Base-by-base conservation (phyloP, 2,888 invertebrate species). In the Parnassius apollo region DNA sequence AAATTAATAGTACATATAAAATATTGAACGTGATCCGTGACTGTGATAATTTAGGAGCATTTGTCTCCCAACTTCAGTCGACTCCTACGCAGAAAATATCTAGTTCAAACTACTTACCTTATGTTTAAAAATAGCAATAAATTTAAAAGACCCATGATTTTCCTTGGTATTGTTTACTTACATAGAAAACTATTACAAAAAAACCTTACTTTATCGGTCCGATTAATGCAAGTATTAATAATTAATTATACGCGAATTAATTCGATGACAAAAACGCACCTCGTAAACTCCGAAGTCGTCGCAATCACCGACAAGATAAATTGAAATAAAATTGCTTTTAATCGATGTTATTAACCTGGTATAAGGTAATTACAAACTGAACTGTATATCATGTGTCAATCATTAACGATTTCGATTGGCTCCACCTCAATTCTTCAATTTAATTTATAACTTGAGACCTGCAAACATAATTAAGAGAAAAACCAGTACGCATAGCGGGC, bases 341-440 rank as follows among this genome's bases (percentile, higher is more conserved):
- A 64, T 64, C 59, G 63, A 42, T 52, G 59, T 52, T 42, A 59
- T 64, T 64, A 59, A 59, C 56, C 51, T 13, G 52, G 45, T 59
- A 46, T 64, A 18, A 51, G 51, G 48, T 48, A 42, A 56, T 64
- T 51, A 59, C 48, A 46, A n/a, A 51, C 18, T 42, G 50, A 52
- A 55, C 44, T 9, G 48, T 25, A 44, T 49, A 9, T 13, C 53
- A 35, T 51, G 51, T 63, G 55, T 44, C 59, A 46, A 59, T 63
- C 25, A 44, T 53, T 45, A 52, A 50, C 49, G 10, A 55, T 50
- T 57, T 57, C 56, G 59, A 46, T 18, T 13, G 13, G 8, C 42
- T 56, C 52, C 59, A 51, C 56, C 55, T 59, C 35, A 48, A 59
- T 59, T 50, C 18, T 42, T 45, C 13, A 10, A 25, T 45, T 59